phyloP scores from a whole-genome alignment of 2,888 invertebrate species.

The Leuctra nigra region DNA sequence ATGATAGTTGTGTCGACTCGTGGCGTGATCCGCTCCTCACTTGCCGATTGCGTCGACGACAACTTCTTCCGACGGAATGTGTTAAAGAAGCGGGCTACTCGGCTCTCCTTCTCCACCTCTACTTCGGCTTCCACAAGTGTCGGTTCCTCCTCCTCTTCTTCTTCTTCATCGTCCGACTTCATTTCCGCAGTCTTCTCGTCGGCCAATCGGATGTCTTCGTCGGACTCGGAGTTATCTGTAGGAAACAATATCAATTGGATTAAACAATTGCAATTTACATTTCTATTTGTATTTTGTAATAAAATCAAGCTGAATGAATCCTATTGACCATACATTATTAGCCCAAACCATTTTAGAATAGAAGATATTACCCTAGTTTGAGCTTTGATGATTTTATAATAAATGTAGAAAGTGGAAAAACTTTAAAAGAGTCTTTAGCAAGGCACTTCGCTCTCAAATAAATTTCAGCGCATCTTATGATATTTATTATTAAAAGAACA shows the following conservation, averaged over 20 bases:
- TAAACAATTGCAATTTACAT: background rate
- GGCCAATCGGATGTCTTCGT: background rate
- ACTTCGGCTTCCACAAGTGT: background rate
- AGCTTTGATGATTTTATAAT: too few species aligned
- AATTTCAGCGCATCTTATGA: too few species aligned
- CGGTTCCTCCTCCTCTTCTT: conserved; percentile 1
- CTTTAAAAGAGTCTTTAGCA: too few species aligned
- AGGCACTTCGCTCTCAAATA: too few species aligned
- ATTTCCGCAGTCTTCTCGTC: conserved; percentile 6
- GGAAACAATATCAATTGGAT: background rate
- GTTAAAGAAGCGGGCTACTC: conserved; percentile 21
- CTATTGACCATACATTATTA: background rate
- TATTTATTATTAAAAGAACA: too few species aligned
- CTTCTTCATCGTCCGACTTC: conserved; percentile 16
- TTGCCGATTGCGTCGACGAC: conserved; percentile 5
- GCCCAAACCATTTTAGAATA: too few species aligned
- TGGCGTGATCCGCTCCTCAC: background rate
- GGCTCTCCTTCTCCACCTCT: conserved; percentile 4
- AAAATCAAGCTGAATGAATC: background rate
- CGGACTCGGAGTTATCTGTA: background rate
- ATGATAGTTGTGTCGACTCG: background rate
- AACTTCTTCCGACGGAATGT: conserved; percentile 14
- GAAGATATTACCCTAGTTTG: too few species aligned
- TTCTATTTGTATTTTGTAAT: background rate
- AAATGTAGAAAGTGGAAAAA: too few species aligned